Conservation (phyloP, 2,888 invertebrate species). For the Mythimna albipuncta region DNA sequence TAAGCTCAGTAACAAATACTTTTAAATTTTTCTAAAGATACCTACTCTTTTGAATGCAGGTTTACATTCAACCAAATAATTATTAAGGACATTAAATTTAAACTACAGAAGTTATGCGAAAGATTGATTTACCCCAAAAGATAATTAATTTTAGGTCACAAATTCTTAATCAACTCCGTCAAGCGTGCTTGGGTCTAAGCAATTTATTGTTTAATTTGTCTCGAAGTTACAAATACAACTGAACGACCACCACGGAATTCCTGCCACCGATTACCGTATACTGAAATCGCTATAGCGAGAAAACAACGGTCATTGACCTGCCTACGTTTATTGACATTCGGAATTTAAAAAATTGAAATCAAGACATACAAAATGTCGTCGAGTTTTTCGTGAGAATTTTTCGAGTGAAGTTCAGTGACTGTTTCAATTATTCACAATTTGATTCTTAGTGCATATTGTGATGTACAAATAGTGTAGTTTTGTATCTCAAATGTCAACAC, state of each 20-base stretch:
- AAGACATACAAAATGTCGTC: neutral
- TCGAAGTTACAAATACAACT: constrained; percentile 16
- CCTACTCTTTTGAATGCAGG: too few relatives aligned
- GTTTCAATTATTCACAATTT: too few relatives aligned
- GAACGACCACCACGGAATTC: constrained; percentile 10
- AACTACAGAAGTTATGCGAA: constrained; percentile 1
- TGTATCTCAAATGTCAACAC: too few relatives aligned
- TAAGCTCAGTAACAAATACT: too few relatives aligned
- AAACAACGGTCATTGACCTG: neutral
- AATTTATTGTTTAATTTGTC: constrained; percentile 37
- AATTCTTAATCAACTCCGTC: constrained; percentile 42
- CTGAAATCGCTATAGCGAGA: neutral
- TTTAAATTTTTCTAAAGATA: too few relatives aligned
- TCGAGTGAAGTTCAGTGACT: too few relatives aligned
- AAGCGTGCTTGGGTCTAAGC: constrained; percentile 40
- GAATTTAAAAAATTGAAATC: neutral
- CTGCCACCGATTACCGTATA: constrained; percentile 19
- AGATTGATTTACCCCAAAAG: constrained; percentile 19
- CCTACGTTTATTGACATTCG: neutral
- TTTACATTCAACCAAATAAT: neutral
- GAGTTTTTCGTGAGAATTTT: too few relatives aligned
- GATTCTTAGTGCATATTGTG: too few relatives aligned
- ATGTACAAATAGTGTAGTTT: too few relatives aligned
- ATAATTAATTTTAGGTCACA: constrained; percentile 45
- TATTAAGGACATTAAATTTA: constrained; percentile 1